Evolutionary conservation across 2,888 invertebrate genomes (phyloP).

Genomic region (Microctonus hyperodae): DNA sequence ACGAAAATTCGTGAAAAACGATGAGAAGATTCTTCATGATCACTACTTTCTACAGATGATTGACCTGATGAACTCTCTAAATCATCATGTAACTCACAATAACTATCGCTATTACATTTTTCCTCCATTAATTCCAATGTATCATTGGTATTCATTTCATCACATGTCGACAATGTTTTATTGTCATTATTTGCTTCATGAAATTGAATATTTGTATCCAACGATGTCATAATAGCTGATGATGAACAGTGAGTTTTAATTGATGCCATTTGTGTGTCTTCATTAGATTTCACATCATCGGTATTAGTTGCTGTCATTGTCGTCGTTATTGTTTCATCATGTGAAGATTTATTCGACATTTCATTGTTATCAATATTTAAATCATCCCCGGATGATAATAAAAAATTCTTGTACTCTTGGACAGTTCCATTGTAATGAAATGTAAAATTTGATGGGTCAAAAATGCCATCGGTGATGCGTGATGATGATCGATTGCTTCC

Average conservation of each 20-base stretch:
- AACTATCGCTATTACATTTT: conserved; percentile 42
- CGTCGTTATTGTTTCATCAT: neutral
- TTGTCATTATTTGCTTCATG: neutral
- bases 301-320: neutral
- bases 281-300: neutral
- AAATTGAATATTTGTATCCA: neutral
- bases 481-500: conserved; percentile 41
- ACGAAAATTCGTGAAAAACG: conserved; percentile 62
- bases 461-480: conserved; percentile 36
- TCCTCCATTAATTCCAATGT: neutral
- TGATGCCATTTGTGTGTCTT: neutral
- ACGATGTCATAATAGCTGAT: neutral
- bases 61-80: conserved; percentile 60
- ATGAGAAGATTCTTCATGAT: conserved; percentile 59
- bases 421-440: conserved; percentile 23
- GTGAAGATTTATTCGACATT: conserved; percentile 17
- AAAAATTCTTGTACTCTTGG: conserved; percentile 22
- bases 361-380: neutral
- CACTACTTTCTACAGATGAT: conserved; percentile 60
- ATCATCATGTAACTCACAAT: conserved; percentile 50
- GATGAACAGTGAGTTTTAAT: neutral
- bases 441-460: conserved; percentile 47
- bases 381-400: neutral
- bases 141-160: neutral
- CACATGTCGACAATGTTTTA: neutral